Evolutionary conservation across 2,113 vertebrate species (phyloP), one percentile per base, ranked within the genome.

Genomic region (Tringa solitaria): DNA sequence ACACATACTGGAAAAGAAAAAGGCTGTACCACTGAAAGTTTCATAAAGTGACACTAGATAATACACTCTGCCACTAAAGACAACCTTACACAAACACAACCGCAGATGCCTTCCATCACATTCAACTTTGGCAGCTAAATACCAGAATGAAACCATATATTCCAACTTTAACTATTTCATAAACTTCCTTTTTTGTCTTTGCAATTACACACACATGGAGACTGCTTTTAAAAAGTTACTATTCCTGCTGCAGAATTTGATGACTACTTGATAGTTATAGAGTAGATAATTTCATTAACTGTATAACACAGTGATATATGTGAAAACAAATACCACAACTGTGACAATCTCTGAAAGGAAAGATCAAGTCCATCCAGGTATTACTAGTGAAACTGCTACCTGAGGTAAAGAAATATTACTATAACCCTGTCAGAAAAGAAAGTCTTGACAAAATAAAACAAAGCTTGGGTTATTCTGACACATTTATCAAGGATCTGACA

Each of bases 31-130:
- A 78, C 51, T 95, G 97, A 95, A 94, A 93, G 90, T 97, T 97
- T 97, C 95, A 96, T 96, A 97, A 97, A 92, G 91, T 96, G 96
- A 97, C 96, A 93, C 64, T 89, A 97, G 97, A 97, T 97, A 97
- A 96, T 93, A 96, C 39, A 95, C 96, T 87, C 91, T 85, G 85
- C 97, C 92, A 93, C 95, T 96, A 90, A 97, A 95, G 91, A 97
- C 84, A 96, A 94, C 89, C 93, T 97, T 96, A 95, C 87, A 96
- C 95, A 98, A 97, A 97, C 95, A 97, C 32, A 98, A 87, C 90
- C 13, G 22, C 94, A 93, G 96, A 96, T 91, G 95, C 96, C 86
- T 97, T 94, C 90, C 65, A 97, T 97, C 93, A 94, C 76, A 56
- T 96, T 79, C 93, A 94, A 88, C 84, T 76, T n/a, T 80, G 87